A percentile compares a stretch with the other conserved stretches of the same genome.
These are phyloP conservation scores for Lasiurus borealis DNA, from an alignment of 2,113 vertebrate genomes.

Conservation along the genomic window DNA sequence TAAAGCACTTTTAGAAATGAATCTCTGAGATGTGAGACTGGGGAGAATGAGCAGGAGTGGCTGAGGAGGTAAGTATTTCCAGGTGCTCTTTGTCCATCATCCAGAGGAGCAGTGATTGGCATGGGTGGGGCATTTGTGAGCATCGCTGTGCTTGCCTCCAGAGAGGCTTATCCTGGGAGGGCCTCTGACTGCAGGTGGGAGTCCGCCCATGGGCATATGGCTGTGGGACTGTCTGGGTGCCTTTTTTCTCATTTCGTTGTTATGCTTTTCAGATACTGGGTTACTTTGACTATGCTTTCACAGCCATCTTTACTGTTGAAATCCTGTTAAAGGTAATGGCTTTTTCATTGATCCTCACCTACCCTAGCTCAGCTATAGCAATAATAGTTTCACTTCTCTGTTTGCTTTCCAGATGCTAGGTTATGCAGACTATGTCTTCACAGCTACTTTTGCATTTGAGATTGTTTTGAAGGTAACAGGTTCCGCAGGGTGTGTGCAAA, in stretches of 20 bases:
- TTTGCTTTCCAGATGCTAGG: conserved; percentile 99
- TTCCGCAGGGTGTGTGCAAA: conserved; percentile 89
- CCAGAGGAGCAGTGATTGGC: neutral
- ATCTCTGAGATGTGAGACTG: neutral
- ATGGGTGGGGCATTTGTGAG: neutral
- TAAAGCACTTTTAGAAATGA: conserved; percentile 23
- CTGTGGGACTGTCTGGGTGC: conserved; percentile 56
- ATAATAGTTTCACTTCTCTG: conserved; percentile 93
- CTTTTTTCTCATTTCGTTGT: conserved; percentile 85
- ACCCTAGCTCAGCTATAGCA: conserved; percentile 87
- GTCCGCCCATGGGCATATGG: conserved; percentile 59
- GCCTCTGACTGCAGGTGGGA: neutral
- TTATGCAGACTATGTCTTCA: conserved; percentile 99
- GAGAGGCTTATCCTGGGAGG: neutral
- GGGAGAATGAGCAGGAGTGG: neutral
- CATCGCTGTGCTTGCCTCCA: neutral
- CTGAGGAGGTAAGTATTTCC: neutral
- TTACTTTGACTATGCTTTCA: conserved; percentile 99
- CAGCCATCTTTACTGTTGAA: conserved; percentile 99
- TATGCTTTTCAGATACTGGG: conserved; percentile 99
- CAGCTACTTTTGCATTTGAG: conserved; percentile 99
- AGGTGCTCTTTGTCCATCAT: neutral
- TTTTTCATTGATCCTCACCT: conserved; percentile 85
- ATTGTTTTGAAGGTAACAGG: conserved; percentile 99
- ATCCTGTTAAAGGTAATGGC: conserved; percentile 99